Evolutionary conservation across 2,797 vertebrate species (phyloP).

Genomic region (Thalassophryne amazonica): DNA sequence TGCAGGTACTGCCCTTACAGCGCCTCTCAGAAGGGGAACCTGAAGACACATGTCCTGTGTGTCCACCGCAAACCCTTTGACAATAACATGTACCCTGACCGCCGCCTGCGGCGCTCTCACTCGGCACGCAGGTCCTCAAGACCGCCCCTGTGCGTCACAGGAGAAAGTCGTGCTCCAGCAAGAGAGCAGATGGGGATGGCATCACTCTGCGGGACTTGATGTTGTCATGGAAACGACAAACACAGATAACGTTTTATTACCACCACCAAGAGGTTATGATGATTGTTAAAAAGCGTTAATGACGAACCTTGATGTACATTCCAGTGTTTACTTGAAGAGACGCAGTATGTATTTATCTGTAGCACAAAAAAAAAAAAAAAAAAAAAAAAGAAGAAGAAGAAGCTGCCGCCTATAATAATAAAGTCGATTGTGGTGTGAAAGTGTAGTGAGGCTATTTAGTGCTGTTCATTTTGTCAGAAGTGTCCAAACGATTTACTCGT

Average conservation of each 20-base stretch:
- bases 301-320: constrained; percentile 72
- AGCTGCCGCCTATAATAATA: constrained; percentile 73
- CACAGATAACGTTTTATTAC: constrained; percentile 64
- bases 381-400: too few relatives aligned
- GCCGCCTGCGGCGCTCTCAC: constrained; percentile 93
- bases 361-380: too few relatives aligned
- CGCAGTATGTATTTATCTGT: constrained; percentile 76
- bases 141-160: constrained; percentile 44
- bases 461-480: constrained; percentile 56
- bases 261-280: constrained; percentile 49
- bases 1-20: constrained; percentile 96
- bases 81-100: constrained; percentile 98
- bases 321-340: constrained; percentile 76
- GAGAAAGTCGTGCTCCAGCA: constrained; percentile 30
- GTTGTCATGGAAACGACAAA: constrained; percentile 57
- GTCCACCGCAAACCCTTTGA: constrained; percentile 98
- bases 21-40: constrained; percentile 97
- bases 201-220: constrained; percentile 73
- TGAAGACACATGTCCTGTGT: constrained; percentile 97
- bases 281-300: constrained; percentile 48
- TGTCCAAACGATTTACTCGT: constrained; percentile 48
- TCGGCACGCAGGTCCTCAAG: constrained; percentile 50
- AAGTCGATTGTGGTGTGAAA: constrained; percentile 75
- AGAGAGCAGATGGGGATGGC: constrained; percentile 58
- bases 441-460: constrained; percentile 42